phyloP scores from a whole-genome alignment of 2,113 vertebrate genomes.

The Typhlomys cinereus region DNA sequence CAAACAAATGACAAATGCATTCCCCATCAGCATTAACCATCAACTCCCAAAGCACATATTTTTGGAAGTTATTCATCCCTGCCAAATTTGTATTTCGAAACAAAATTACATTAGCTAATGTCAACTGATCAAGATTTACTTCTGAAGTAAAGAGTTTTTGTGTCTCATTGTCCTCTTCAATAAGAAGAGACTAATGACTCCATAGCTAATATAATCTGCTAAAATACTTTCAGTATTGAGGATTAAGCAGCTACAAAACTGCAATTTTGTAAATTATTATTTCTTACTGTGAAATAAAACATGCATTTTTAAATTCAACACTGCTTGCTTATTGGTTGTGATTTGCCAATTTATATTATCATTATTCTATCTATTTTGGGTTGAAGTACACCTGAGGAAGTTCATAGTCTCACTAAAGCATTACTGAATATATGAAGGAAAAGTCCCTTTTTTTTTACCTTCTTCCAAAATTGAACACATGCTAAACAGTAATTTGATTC shows the following conservation, averaged over 20 bases:
- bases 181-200: neutral
- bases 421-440: fast-evolving
- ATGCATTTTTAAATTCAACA: too few relatives aligned
- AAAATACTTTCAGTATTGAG: neutral
- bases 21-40: too few relatives aligned
- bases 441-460: neutral
- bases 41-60: too few relatives aligned
- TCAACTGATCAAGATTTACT: too few relatives aligned
- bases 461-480: neutral
- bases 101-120: too few relatives aligned
- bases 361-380: neutral
- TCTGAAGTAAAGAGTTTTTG: neutral
- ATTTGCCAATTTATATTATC: too few relatives aligned
- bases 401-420: neutral
- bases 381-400: neutral
- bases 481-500: neutral
- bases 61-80: neutral
- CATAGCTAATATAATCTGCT: neutral
- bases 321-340: too few relatives aligned
- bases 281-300: neutral
- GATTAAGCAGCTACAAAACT: neutral
- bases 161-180: neutral
- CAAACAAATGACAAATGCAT: too few relatives aligned
- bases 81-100: neutral
- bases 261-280: neutral